Evolutionary conservation across 2,113 vertebrate genomes (phyloP), one percentile per base, ranked within the genome.

Genomic region (Kobus ellipsiprymnus): DNA sequence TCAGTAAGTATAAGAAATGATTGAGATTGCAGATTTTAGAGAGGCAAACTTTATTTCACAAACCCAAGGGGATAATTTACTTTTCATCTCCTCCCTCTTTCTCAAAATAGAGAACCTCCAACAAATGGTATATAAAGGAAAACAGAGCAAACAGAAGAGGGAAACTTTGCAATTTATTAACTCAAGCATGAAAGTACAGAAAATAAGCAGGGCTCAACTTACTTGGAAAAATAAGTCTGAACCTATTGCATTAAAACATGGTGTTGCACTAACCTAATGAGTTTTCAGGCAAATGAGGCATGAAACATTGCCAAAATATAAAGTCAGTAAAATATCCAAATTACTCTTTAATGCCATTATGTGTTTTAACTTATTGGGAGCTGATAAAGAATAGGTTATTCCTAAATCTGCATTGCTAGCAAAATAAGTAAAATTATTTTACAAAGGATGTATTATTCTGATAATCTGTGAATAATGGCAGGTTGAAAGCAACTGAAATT

Each of bases 241-340:
- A 98, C 96, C 97, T 99, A 98, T 93, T 98, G 96, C 96, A 97
- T 98, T 98, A 98, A 98, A 99, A 97, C 96, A 95, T 97, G 97
- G 94, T 92, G 30, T 98, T 97, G 96, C 96, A 94, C 96, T 96
- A 98, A 98, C 98, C 93, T 99, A 98, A 99, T 99, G 99, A 98
- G 98, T 98, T 98, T 98, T 98, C 95, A 97, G 94, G 97, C 96
- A 98, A 99, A 99, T 99, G 99, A 99, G 98, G 98, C 98, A 98
- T 98, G 98, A 98, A 99, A 98, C 97, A 90, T 98, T 98, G 98
- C 95, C 95, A 98, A 98, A 98, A 98, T 98, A 98, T 97, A 97
- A 98, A 98, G 97, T 97, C 98, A 98, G 97, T 98, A 98, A 98
- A 98, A 98, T 98, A 98, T 91, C 89, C 98, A 98, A 98, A 98